phyloP scores from a whole-genome alignment of 1,140 invertebrate species.

The Pseudomyrmex concolor region DNA sequence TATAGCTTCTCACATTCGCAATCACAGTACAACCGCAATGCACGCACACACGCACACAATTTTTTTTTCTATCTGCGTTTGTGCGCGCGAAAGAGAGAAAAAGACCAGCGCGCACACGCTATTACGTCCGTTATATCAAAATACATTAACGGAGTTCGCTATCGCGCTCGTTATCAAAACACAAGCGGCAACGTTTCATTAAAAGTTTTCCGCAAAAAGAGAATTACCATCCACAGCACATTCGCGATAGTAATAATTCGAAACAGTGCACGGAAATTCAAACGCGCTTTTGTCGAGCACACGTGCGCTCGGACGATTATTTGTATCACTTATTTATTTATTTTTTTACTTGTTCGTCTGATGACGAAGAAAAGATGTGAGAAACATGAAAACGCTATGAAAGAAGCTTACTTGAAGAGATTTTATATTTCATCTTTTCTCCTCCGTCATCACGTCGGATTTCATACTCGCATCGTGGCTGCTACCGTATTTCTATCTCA shows the following conservation, averaged over 20 bases:
- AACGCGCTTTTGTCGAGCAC: neutral
- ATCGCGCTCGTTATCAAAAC: conserved; percentile 56
- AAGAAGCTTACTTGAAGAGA: neutral
- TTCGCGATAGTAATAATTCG: conserved; percentile 37
- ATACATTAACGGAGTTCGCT: conserved; percentile 52
- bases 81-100: neutral
- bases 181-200: conserved; percentile 52
- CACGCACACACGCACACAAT: neutral
- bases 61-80: conserved; percentile 5
- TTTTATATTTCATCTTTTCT: neutral
- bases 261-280: conserved; percentile 15
- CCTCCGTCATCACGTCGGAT: neutral
- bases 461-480: neutral
- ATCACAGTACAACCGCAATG: neutral
- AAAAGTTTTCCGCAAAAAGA: conserved; percentile 56
- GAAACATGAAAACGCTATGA: neutral
- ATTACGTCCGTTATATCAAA: conserved; percentile 55
- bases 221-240: conserved; percentile 32
- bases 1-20: neutral
- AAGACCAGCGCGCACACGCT: conserved; percentile 33
- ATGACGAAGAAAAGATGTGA: neutral
- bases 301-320: neutral
- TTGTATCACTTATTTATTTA: neutral
- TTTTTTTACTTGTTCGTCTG: conserved; percentile 4
- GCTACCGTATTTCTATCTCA: neutral